A percentile compares a stretch with the other conserved stretches of the same genome.
Conservation (phyloP, 1,140 invertebrate genomes). For the Pectinophora gossypiella region DNA sequence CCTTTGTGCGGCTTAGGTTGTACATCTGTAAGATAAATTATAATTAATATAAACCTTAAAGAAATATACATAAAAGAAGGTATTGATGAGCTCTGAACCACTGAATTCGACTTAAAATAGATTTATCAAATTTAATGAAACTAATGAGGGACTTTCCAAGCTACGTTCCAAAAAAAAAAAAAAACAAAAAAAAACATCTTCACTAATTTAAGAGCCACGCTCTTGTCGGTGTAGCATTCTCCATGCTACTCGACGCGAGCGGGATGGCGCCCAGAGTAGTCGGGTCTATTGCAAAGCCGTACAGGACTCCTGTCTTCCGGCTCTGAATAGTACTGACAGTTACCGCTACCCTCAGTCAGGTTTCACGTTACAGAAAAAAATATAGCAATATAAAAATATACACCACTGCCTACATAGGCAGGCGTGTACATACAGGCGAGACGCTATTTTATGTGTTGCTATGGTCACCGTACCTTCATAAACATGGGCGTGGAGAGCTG, state of each 20-base stretch:
- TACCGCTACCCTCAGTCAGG: no score
- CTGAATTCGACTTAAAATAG: background rate
- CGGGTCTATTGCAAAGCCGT: no score
- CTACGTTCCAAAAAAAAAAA: no score
- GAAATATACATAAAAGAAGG: background rate
- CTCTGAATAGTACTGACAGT: no score
- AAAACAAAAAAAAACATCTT: no score
- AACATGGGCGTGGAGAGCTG: constrained; percentile 50
- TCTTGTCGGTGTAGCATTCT: no score
- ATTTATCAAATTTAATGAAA: no score
- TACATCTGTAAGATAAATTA: constrained; percentile 45
- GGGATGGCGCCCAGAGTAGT: no score
- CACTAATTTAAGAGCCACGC: no score
- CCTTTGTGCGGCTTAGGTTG: constrained; percentile 47
- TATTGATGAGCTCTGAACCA: background rate
- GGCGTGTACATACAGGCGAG: background rate
- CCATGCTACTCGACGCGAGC: no score
- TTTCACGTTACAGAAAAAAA: background rate
- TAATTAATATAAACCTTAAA: background rate
- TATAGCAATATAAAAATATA: background rate
- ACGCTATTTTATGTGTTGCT: background rate
- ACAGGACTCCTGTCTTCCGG: no score
- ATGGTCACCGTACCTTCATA: constrained; percentile 42
- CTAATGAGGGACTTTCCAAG: no score
- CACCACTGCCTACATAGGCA: background rate